phyloP scores from a whole-genome alignment of 2,797 vertebrate genomes.

The Rhabdophis nuchalis region DNA sequence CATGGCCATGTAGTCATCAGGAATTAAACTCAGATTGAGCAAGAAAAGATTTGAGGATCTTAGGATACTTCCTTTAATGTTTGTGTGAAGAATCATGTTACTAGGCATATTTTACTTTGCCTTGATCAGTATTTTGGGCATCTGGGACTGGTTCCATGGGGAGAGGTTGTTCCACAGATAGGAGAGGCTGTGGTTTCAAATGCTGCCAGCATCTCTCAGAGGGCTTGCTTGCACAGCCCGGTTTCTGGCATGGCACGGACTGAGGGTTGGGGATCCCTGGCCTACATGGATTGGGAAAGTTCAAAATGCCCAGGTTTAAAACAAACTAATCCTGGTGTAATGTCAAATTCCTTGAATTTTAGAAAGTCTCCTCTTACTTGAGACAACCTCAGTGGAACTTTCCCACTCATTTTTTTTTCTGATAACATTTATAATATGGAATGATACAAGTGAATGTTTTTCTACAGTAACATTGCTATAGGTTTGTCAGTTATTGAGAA shows the following conservation, averaged over 20 bases:
- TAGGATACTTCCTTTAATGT: not conserved
- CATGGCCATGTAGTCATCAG: not conserved
- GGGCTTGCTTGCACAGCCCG: not conserved
- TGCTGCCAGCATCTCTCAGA: not conserved
- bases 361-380: not conserved
- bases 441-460: not conserved
- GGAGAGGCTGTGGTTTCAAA: not conserved
- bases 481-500: conserved; percentile 18
- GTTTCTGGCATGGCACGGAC: too few species aligned
- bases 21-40: not conserved
- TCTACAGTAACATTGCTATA: conserved; percentile 6
- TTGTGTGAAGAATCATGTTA: not conserved
- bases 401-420: not conserved
- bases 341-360: not conserved
- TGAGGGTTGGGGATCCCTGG: not conserved
- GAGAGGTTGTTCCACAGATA: not conserved
- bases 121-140: not conserved
- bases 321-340: not conserved
- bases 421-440: not conserved
- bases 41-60: not conserved
- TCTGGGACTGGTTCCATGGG: not conserved
- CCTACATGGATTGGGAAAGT: not conserved
- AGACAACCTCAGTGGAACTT: not conserved
- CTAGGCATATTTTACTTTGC: not conserved
- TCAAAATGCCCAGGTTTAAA: not conserved